Evolutionary conservation across 2,113 vertebrate genomes (phyloP).

Genomic region (Myotis davidii): DNA sequence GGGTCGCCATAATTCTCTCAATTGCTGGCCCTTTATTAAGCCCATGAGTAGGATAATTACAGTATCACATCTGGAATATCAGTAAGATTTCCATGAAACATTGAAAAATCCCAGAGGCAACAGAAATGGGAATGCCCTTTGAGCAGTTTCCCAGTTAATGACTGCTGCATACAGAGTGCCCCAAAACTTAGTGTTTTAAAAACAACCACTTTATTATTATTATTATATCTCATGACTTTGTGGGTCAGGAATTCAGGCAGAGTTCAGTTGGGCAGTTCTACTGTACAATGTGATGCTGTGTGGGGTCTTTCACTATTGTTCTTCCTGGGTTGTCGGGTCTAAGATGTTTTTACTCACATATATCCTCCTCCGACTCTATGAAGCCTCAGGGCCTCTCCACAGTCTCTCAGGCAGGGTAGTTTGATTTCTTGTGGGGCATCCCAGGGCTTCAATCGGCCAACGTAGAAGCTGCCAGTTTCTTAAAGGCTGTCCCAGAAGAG

Average conservation of each 20-base stretch:
- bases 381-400: neutral
- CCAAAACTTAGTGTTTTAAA: neutral
- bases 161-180: neutral
- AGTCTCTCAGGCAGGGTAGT: neutral
- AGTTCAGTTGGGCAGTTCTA: neutral
- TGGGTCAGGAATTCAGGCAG: neutral
- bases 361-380: neutral
- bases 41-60: neutral
- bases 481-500: neutral
- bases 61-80: neutral
- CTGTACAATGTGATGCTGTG: rapidly evolving
- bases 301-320: neutral
- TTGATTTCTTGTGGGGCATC: neutral
- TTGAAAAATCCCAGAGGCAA: neutral
- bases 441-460: neutral
- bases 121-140: neutral
- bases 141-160: neutral
- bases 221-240: neutral
- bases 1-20: neutral
- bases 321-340: too few species aligned
- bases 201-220: neutral
- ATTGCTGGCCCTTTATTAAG: neutral
- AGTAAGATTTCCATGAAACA: neutral
- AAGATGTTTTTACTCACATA: neutral
- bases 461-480: neutral